phyloP scores from a whole-genome alignment of 2,888 invertebrate species.

The Clepsis dumicolana region DNA sequence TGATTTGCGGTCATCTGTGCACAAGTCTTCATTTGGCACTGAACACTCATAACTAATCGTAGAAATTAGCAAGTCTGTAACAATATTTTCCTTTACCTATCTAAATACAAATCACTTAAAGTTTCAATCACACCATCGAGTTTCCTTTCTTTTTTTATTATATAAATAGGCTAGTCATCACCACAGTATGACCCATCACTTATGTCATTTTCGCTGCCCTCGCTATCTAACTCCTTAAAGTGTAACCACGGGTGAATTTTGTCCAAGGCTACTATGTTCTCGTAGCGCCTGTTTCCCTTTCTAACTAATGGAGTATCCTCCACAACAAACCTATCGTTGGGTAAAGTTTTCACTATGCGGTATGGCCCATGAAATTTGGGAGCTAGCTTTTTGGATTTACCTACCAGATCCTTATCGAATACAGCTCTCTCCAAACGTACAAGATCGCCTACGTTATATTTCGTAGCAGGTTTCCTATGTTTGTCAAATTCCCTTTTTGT shows the following conservation, averaged over 20 bases:
- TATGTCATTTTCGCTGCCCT: too few relatives aligned
- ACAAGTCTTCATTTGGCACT: too few relatives aligned
- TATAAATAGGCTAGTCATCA: too few relatives aligned
- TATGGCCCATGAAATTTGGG: constrained; percentile 31
- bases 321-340: constrained; percentile 44
- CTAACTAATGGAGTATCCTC: constrained; percentile 50
- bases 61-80: too few relatives aligned
- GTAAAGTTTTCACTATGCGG: constrained; percentile 11
- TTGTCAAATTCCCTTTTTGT: neutral
- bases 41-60: too few relatives aligned
- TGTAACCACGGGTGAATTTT: neutral
- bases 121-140: too few relatives aligned
- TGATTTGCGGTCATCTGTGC: too few relatives aligned
- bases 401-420: neutral
- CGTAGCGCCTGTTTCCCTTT: constrained; percentile 45
- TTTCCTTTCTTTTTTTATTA: too few relatives aligned
- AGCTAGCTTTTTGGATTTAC: constrained; percentile 31
- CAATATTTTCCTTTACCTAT: too few relatives aligned
- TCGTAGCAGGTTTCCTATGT: neutral
- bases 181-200: too few relatives aligned
- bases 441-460: constrained; percentile 27
- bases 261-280: constrained; percentile 44
- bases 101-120: too few relatives aligned
- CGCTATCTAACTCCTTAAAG: neutral
- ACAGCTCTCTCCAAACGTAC: constrained; percentile 22